These are phyloP conservation scores for Protosalanx chinensis DNA, from an alignment of 2,797 vertebrate species.

Conservation along the genomic window DNA sequence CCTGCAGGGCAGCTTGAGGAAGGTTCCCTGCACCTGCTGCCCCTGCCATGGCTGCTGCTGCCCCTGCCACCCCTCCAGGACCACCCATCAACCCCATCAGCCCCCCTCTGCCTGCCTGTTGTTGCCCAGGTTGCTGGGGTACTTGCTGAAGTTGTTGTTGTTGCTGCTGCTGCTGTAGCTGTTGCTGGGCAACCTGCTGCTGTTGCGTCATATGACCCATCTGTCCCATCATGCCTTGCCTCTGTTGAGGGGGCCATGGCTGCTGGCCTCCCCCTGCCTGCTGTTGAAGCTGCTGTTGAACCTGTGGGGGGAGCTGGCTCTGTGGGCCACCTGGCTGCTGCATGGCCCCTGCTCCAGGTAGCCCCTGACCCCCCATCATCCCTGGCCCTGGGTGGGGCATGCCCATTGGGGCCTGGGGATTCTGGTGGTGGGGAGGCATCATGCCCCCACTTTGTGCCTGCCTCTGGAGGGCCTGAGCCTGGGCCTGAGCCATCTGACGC, in stretches of 20 bases:
- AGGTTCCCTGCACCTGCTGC: constrained; percentile 62
- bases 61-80: constrained; percentile 53
- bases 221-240: constrained; percentile 63
- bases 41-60: constrained; percentile 59
- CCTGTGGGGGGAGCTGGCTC: constrained; percentile 67
- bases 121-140: constrained; percentile 50
- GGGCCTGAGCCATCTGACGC: constrained; percentile 94
- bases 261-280: constrained; percentile 47
- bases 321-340: constrained; percentile 83
- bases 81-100: constrained; percentile 69
- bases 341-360: constrained; percentile 61
- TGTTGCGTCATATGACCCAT: constrained; percentile 65
- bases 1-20: constrained; percentile 90
- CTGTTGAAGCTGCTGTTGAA: constrained; percentile 67
- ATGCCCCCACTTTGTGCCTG: constrained; percentile 66
- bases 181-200: constrained; percentile 53
- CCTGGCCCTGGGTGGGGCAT: constrained; percentile 75
- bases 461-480: constrained; percentile 78
- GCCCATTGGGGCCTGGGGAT: constrained; percentile 71
- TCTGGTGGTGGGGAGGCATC: constrained; percentile 78
- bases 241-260: constrained; percentile 66
- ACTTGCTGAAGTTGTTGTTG: constrained; percentile 42
- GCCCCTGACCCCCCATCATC: constrained; percentile 68
- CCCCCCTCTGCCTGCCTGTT: constrained; percentile 73
- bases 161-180: constrained; percentile 27